Conservation (phyloP, 2,888 invertebrate genomes). For the Drosophila borealis region DNA sequence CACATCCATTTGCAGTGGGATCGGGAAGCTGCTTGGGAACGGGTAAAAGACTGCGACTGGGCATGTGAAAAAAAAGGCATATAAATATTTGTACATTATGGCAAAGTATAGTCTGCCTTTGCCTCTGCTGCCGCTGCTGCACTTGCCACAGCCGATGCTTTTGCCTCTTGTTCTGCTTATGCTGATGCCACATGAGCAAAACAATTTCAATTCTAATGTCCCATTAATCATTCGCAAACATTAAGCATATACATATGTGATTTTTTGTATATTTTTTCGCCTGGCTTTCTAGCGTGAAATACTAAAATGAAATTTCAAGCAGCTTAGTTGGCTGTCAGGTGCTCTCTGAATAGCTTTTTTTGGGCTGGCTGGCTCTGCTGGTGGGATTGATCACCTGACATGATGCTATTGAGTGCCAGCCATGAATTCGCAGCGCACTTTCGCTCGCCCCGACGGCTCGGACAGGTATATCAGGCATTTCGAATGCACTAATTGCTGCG, state of each 20-base stretch:
- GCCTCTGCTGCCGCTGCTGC: constrained; percentile 40
- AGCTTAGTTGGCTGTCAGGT: constrained; percentile 78
- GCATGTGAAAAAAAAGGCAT: constrained; percentile 49
- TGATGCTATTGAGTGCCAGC: constrained; percentile 28
- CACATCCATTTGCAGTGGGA: constrained; percentile 43
- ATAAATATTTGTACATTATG: constrained; percentile 78
- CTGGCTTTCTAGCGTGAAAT: constrained; percentile 73
- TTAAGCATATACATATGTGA: constrained; percentile 59
- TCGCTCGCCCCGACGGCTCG: not conserved
- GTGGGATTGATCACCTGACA: constrained; percentile 59
- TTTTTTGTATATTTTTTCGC: constrained; percentile 31
- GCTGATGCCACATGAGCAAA: constrained; percentile 53
- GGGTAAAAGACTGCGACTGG: constrained; percentile 24
- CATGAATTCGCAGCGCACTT: constrained; percentile 4
- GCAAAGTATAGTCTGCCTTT: constrained; percentile 47
- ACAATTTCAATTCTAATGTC: constrained; percentile 80
- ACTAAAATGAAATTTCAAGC: constrained; percentile 71
- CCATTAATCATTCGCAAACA: constrained; percentile 80
- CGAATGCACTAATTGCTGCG: constrained; percentile 72
- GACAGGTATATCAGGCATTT: constrained; percentile 32
- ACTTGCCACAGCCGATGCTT: constrained; percentile 16
- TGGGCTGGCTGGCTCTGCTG: not conserved
- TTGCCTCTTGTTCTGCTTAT: constrained; percentile 10
- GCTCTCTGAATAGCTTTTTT: constrained; percentile 38
- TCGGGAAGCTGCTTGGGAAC: constrained; percentile 3